Base-by-base conservation (phyloP, 2,888 invertebrate species). In the Cataglyphis albicans region DNA sequence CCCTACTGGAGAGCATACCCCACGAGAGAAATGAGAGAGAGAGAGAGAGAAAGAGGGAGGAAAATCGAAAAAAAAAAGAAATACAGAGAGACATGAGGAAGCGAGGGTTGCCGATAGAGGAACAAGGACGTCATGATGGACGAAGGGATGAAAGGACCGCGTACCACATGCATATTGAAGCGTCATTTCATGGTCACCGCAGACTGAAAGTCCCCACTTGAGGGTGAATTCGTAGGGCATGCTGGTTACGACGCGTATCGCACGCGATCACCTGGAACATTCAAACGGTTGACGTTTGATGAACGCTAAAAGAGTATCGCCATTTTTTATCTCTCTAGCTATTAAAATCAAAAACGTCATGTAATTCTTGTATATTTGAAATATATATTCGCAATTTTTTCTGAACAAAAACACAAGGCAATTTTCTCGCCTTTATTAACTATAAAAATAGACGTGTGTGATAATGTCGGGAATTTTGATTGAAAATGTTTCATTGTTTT, bases 131-230 rank as follows among this genome's bases (percentile, higher is more conserved):
- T 67, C 68, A 68, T 67, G 68, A 74, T 74, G 67, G 82, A 72
- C 55, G 80, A 88, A 86, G 86, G 86, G 90, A 86, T 85, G 90
- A 86, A 84, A 86, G 86, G 84, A 85, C 82, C 89, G 89, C 84
- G 86, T 86, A 89, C 88, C 89, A 88, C 91, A 90, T 91, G 91
- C 91, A 93, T 92, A 92, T 92, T 90, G 92, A 91, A 91, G 89
- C 92, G 90, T 93, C 93, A 92, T 93, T 93, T 93, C 91, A 92
- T 90, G 91, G 91, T 90, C 91, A 90, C 88, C 89, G 87, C 90
- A 90, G 88, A 90, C 87, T 83, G 87, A 83, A 84, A 81, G 81
- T 84, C 86, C 84, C 82, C 84, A 83, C 83, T 89, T 84, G 81
- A 81, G 76, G 82, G 74, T 72, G 81, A 70, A 29, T 67, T 67